Evolutionary conservation across 2,797 vertebrate genomes (phyloP), one percentile per base, ranked within the genome.

Genomic region (Falco concolor): DNA sequence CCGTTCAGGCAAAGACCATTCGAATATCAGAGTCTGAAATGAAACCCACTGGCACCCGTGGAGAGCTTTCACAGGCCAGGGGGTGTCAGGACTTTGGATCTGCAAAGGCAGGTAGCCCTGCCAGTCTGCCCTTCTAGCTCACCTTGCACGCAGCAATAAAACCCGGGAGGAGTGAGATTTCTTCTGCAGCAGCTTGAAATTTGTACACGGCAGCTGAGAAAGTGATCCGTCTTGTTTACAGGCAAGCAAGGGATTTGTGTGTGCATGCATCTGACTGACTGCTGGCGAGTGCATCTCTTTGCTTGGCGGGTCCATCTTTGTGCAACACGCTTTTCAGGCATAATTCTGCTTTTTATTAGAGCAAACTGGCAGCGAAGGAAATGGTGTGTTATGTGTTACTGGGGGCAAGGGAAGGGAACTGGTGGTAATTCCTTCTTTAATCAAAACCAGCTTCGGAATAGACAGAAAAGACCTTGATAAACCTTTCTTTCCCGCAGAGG

Each of bases 271-370:
- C 64, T 69, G 76, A 45, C 63, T 67, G 67, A 40, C 69, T 68
- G 78, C 77, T 93, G 87, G 89, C 1, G 30, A 86, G 65, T 7
- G 73, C 90, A 78, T 89, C 79, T 28, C 17, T 83, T 19, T 75
- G 63, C 79, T 80, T 44, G 65, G 74, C 1, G 1, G 74, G 63
- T 69, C 83, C 44, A 40, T 94, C 88, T 95, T 91, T 45, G 54
- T 72, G 40, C 74, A 90, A 73, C 57, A n/a, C 50, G 84, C 87
- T 95, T 96, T 94, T 90, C 77, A 95, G 85, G 88, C 92, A 76
- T 83, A 79, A 54, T 77, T 89, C 93, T 97, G 95, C 84, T 96
- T 97, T 85, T 93, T 93, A 95, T 97, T 97, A 96, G 54, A 90
- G 72, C 74, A 95, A 79, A 89, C 91, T 95, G 95, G 91, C 94